These are phyloP conservation scores for Nothura maculosa DNA, from an alignment of 2,797 vertebrate species.

Conservation along the genomic window DNA sequence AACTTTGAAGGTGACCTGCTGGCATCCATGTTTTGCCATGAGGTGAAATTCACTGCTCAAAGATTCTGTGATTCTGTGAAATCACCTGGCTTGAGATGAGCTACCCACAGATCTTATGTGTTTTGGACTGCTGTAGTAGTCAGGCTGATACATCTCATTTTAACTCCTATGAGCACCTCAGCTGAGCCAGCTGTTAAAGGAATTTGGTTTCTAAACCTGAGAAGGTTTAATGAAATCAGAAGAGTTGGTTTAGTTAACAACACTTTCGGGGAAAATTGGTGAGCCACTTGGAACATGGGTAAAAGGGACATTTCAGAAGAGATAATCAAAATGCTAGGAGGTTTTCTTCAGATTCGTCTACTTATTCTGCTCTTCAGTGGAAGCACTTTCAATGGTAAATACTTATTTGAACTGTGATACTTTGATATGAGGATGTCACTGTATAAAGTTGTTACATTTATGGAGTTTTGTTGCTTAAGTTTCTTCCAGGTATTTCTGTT, in stretches of 20 bases:
- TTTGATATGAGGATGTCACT: conserved; percentile 16
- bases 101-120: background rate
- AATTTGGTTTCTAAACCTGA: background rate
- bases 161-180: background rate
- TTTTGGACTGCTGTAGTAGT: background rate
- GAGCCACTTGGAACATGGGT: background rate
- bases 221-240: background rate
- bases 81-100: background rate
- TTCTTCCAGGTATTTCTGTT: conserved; percentile 27
- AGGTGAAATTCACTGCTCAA: background rate
- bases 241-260: background rate
- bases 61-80: too few relatives aligned
- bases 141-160: background rate
- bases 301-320: background rate
- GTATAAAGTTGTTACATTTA: conserved; percentile 75
- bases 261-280: background rate
- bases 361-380: background rate
- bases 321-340: background rate
- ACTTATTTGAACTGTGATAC: background rate
- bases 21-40: background rate
- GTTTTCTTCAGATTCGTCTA: background rate
- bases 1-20: background rate
- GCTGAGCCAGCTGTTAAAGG: background rate
- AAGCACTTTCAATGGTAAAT: background rate
- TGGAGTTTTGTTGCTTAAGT: conserved; percentile 77